Conservation (phyloP, 2,113 vertebrate genomes). For the Kryptolebias marmoratus region DNA sequence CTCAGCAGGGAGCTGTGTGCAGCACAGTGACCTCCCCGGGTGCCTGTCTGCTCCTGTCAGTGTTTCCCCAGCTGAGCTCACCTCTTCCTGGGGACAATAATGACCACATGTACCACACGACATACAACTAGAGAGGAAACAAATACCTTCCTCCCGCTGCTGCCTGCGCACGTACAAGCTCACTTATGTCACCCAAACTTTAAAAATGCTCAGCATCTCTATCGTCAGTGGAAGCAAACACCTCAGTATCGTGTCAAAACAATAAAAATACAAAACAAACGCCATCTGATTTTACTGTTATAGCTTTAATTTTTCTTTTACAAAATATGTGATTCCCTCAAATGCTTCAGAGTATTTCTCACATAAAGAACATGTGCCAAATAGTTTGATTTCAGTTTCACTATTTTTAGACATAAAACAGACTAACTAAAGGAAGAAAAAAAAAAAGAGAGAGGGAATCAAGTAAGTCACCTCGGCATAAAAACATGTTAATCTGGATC, state of each 20-base stretch:
- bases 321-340: slow-evolving; percentile 77
- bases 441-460: slow-evolving; percentile 43
- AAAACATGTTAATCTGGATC: slow-evolving; percentile 43
- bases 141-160: too few relatives aligned
- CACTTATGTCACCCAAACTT: not conserved
- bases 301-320: slow-evolving; percentile 26
- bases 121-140: too few relatives aligned
- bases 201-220: not conserved
- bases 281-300: slow-evolving; percentile 77
- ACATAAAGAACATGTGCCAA: slow-evolving; percentile 71
- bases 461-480: slow-evolving; percentile 75
- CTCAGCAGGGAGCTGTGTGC: slow-evolving; percentile 46
- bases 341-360: slow-evolving; percentile 70
- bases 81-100: slow-evolving; percentile 27
- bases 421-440: slow-evolving; percentile 53
- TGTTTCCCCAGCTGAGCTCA: slow-evolving; percentile 47
- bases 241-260: not conserved
- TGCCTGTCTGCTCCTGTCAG: slow-evolving; percentile 66
- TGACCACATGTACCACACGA: slow-evolving; percentile 2
- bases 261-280: slow-evolving; percentile 3
- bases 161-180: not conserved
- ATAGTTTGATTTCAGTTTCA: slow-evolving; percentile 69
- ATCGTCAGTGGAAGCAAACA: not conserved
- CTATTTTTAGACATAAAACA: slow-evolving; percentile 67
- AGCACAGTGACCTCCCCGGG: slow-evolving; percentile 62